Percentiles rank a stretch among this genome's conserved stretches.
Conservation (phyloP, 2,113 vertebrate species). For the Protobothrops flavoviridis region DNA sequence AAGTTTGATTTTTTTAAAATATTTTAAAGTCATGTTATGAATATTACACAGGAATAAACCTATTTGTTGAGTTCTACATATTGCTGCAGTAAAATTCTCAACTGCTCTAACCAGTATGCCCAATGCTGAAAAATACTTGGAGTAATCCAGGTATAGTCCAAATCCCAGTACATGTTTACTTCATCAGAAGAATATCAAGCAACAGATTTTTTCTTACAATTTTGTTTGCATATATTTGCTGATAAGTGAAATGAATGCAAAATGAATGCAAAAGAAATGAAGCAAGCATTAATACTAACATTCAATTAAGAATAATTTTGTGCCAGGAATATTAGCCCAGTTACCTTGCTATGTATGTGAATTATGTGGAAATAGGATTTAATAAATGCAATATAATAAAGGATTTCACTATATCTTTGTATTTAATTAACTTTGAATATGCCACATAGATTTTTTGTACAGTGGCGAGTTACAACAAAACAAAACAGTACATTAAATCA, state of each 20-base stretch:
- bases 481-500: neutral
- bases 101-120: neutral
- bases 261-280: neutral
- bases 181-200: neutral
- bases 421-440: neutral
- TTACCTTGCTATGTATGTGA: neutral
- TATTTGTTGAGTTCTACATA: neutral
- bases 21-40: neutral
- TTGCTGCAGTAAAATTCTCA: neutral
- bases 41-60: neutral
- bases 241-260: neutral
- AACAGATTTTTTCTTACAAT: neutral
- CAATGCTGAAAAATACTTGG: neutral
- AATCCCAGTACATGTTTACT: neutral
- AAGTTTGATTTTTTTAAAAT: neutral
- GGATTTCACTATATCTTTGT: neutral
- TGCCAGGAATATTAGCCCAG: neutral
- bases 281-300: neutral
- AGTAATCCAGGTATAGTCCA: neutral
- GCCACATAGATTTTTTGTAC: neutral
- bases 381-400: neutral
- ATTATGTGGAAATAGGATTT: neutral
- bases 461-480: neutral
- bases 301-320: neutral
- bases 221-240: neutral